Base-by-base conservation (phyloP, 92 coral and sea anemone genomes). In the Phenganax marumi region DNA sequence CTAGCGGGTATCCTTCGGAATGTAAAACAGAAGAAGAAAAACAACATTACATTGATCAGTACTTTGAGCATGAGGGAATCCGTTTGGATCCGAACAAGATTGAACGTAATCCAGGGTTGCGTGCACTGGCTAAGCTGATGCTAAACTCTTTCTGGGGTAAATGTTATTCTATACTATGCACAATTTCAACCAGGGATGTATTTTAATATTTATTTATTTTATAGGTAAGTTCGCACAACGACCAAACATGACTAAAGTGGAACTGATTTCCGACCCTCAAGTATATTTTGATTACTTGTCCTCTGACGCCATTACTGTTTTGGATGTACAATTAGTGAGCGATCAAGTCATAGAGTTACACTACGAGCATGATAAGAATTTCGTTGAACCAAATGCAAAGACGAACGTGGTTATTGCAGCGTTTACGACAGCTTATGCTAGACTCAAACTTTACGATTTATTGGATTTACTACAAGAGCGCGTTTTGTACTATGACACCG, bases 91-190 rank as follows among this genome's bases (percentile, higher is more conserved):
- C n/a, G n/a, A n/a, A n/a, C n/a, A 81, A 80, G 50, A 76, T 85
- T 0, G 56, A 48, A 46, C 76, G 82, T 52, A 89, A 84, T 39
- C 86, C 91, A 14, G 91, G 88, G 3, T 60, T 88, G 12, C 83
- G 86, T 3, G 79, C 81, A 2, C 63, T 89, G 33, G 81, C 89
- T 3, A 89, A 89, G 48, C 61, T 88, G n/a, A 84, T 88, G 88
- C 60, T 85, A 25, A 88, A 81, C 51, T 79, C 86, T n/a, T 66
- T 66, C 22, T 13, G 72, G 19, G 72, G 72, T 66, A 66, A 66
- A 13, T 54, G 10, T 54, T 10, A 54, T 54, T 54, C 17, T 10
- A 10, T 10, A 54, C 17, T n/a, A n/a, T n/a, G n/a, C n/a, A n/a
- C n/a, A n/a, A n/a, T n/a, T n/a, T n/a, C n/a, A n/a, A n/a, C n/a